A percentile compares a stretch with the other conserved stretches of the same genome.
phyloP scores from a whole-genome alignment of 2,113 vertebrate species.

The Aldabrachelys gigantea region DNA sequence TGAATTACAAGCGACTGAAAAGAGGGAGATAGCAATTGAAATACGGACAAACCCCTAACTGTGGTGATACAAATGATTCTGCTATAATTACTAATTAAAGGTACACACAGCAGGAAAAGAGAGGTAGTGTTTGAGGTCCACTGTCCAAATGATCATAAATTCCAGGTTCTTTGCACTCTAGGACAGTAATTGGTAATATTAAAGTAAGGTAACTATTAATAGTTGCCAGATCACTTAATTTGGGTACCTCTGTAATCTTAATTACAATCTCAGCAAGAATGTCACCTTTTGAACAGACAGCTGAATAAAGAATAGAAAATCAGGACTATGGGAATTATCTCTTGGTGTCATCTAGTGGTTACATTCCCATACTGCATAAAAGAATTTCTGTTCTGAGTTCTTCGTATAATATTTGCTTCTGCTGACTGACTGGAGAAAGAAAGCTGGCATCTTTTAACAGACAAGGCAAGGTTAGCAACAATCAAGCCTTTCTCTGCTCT shows the following conservation, averaged over 20 bases:
- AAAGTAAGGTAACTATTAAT: constrained; percentile 72
- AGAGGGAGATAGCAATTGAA: not conserved
- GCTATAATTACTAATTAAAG: constrained; percentile 33
- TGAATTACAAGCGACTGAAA: not conserved
- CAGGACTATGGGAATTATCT: constrained; percentile 86
- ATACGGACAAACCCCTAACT: not conserved
- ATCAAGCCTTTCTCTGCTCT: constrained; percentile 59
- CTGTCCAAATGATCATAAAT: constrained; percentile 55
- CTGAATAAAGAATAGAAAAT: constrained; percentile 75
- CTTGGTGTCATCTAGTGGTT: constrained; percentile 98
- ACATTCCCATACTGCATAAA: constrained; percentile 87
- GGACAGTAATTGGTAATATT: constrained; percentile 73
- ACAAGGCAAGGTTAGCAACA: constrained; percentile 61
- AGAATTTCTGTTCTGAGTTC: constrained; percentile 7
- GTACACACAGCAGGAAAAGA: not conserved
- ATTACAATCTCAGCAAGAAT: constrained; percentile 77
- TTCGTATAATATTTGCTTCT: constrained; percentile 66
- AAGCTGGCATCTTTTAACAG: constrained; percentile 74
- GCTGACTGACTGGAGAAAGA: constrained; percentile 70
- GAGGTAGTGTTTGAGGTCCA: constrained; percentile 47
- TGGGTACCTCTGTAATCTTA: constrained; percentile 75
- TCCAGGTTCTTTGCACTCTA: constrained; percentile 64
- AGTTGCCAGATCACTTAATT: constrained; percentile 71
- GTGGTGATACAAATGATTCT: not conserved
- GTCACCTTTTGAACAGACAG: constrained; percentile 68